phyloP scores from a whole-genome alignment of 2,888 invertebrate genomes.

The Esperia sulphurella region DNA sequence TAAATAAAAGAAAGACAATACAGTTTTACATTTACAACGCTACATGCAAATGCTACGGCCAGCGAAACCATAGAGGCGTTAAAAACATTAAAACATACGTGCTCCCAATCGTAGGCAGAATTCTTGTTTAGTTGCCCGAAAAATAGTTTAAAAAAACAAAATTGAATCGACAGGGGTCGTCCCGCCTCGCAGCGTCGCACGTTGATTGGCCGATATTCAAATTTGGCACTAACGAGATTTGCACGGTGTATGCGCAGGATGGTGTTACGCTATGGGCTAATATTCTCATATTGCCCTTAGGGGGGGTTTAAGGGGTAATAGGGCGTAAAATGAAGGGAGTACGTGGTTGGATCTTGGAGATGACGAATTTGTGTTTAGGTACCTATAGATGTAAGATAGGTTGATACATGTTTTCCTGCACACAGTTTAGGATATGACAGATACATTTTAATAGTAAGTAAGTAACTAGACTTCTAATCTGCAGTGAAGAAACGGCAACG shows the following conservation, averaged over 20 bases:
- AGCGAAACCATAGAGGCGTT: too few relatives aligned
- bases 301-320: constrained; percentile 45
- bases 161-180: constrained; percentile 59
- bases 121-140: constrained; percentile 22
- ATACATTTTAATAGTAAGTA: too few relatives aligned
- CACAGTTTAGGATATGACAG: too few relatives aligned
- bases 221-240: constrained; percentile 65
- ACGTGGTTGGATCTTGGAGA: constrained; percentile 12
- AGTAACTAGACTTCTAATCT: too few relatives aligned
- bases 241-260: constrained; percentile 56
- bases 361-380: not conserved
- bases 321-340: constrained; percentile 61
- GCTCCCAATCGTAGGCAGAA: not conserved
- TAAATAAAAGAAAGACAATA: too few relatives aligned
- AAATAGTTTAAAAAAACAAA: constrained; percentile 44
- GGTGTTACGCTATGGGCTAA: constrained; percentile 67
- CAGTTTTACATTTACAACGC: too few relatives aligned
- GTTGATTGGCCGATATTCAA: constrained; percentile 78
- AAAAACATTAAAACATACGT: not conserved
- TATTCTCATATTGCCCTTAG: constrained; percentile 61
- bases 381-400: not conserved
- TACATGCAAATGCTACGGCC: too few relatives aligned
- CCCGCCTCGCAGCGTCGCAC: constrained; percentile 45
- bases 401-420: too few relatives aligned
- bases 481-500: too few relatives aligned